These are phyloP conservation scores for Willowsia nigromaculata DNA, from an alignment of 2,888 invertebrate genomes.

Conservation along the genomic window DNA sequence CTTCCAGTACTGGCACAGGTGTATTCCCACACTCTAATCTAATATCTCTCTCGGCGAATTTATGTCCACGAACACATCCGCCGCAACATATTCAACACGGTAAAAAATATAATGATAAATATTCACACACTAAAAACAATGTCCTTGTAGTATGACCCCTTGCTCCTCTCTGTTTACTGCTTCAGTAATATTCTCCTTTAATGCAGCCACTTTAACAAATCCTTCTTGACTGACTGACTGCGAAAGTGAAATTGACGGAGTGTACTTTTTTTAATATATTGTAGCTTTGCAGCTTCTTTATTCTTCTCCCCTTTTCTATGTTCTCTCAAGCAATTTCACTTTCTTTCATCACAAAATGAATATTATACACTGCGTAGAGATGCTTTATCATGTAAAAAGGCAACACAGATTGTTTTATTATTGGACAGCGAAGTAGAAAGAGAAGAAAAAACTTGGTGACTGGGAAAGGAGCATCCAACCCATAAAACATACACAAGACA, in stretches of 20 bases:
- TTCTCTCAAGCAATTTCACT: conserved; percentile 7
- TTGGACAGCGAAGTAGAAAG: background rate
- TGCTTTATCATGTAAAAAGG: background rate
- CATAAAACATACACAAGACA: background rate
- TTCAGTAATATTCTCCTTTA: background rate
- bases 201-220: background rate
- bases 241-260: conserved; percentile 32
- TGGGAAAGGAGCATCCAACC: conserved; percentile 36
- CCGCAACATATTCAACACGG: background rate
- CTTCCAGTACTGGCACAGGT: background rate
- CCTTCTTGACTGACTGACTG: conserved; percentile 7
- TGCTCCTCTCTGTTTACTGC: background rate
- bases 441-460: background rate
- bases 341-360: conserved; percentile 33
- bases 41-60: background rate
- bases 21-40: background rate
- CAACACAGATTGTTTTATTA: conserved; percentile 11
- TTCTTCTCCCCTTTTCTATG: background rate
- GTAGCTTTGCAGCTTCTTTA: background rate
- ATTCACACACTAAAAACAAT: background rate
- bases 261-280: background rate
- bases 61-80: background rate
- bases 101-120: background rate
- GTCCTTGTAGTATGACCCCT: background rate
- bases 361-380: conserved; percentile 1